Base-by-base conservation (phyloP, 2,888 invertebrate genomes). In the Poecilus cupreus region DNA sequence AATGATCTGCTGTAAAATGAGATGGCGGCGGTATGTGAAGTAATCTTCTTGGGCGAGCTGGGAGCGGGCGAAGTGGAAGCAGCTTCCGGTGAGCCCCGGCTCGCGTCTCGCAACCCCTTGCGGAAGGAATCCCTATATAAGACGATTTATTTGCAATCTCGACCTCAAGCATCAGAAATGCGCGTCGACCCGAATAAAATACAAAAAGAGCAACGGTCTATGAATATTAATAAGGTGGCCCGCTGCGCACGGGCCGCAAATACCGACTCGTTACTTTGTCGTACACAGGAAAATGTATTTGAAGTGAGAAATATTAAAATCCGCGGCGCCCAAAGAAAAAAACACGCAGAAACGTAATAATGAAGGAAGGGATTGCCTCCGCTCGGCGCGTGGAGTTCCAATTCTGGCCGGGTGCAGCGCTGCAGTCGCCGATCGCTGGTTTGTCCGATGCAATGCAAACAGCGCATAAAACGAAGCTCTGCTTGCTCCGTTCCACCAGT, bases 141-240 rank as follows among this genome's bases (percentile, higher is more conserved):
- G 81, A 81, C 81, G 81, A 81, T 81, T 81, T 81, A 81, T 81
- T 81, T 75, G 75, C 81, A 81, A 81, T 81, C 81, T 81, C 75
- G 75, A 81, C 81, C 75, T 57, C 81, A 32, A 64, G 81, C 81
- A 81, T 81, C 81, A 81, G 81, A 81, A 81, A 75, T 75, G 81
- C 81, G 81, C 81, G 81, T 75, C 81, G 81, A 81, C 81, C 81
- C 81, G 81, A 81, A 75, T 81, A 75, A 81, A 81, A 75, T 64
- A 75, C 81, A 81, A 81, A 81, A 75, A 81, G 80, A 81, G 26
- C 75, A 75, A 64, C 75, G 75, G 26, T 75, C 81, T 81, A 81
- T 81, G 81, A 81, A 81, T 81, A 81, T 81, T 81, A 81, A 81
- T 81, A 81, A 81, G 75, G 81, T 75, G 49, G 4, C 80, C 70